These are phyloP conservation scores for Drosophila ironensis DNA, from an alignment of 1,140 invertebrate genomes.

Conservation along the genomic window DNA sequence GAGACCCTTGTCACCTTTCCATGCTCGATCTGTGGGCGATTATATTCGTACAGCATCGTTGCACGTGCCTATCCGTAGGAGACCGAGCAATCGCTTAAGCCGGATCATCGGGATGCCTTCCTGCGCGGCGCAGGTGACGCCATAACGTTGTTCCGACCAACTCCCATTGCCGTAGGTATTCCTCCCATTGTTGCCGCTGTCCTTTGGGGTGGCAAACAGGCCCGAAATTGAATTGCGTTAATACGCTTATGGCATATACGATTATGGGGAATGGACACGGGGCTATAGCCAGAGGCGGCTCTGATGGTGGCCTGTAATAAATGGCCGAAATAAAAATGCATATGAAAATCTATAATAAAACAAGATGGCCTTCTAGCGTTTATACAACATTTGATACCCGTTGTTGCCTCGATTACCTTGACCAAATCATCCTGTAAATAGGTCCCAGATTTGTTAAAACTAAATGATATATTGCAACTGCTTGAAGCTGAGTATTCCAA, in stretches of 20 bases:
- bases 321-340: conserved; percentile 62
- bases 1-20: too few species aligned
- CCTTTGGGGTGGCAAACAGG: conserved; percentile 30
- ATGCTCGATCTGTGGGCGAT: too few species aligned
- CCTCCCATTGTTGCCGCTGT: conserved; percentile 11
- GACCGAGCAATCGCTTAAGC: neutral
- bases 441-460: too few species aligned
- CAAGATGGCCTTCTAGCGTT: neutral
- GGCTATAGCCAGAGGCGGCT: conserved; percentile 3
- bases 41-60: too few species aligned
- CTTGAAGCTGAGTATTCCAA: too few species aligned
- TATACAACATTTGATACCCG: conserved; percentile 1
- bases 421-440: too few species aligned
- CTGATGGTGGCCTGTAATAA: conserved; percentile 43
- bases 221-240: conserved; percentile 73
- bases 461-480: too few species aligned
- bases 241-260: conserved; percentile 73
- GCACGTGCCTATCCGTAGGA: too few species aligned
- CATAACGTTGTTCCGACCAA: conserved; percentile 31
- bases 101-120: neutral
- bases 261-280: conserved; percentile 19
- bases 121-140: conserved; percentile 44
- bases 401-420: too few species aligned
- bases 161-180: conserved; percentile 28
- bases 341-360: conserved; percentile 68